Evolutionary conservation across 2,113 vertebrate genomes (phyloP).

Genomic region (Steatornis caripensis): DNA sequence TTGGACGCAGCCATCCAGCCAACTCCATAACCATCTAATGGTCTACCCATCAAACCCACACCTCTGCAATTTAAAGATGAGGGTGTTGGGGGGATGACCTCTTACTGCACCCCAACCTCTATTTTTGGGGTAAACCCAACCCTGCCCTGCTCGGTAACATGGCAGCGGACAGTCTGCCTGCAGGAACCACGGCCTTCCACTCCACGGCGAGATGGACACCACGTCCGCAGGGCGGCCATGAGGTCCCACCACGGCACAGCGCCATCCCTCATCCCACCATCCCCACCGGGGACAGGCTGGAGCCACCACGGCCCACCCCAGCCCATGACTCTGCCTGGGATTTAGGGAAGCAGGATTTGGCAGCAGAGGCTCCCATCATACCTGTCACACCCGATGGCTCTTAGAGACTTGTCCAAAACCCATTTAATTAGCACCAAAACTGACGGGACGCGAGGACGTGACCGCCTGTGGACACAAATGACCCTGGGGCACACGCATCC

Average conservation of each 20-base stretch:
- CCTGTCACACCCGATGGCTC: not conserved
- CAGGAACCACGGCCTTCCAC: not conserved
- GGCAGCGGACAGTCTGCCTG: not conserved
- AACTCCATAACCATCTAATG: not conserved
- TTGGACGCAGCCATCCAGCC: not conserved
- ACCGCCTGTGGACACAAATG: not conserved
- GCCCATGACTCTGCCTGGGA: not conserved
- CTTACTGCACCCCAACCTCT: not conserved
- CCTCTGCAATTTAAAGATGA: too few relatives aligned
- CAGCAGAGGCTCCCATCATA: not conserved
- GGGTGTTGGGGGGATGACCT: too few relatives aligned
- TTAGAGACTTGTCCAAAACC: not conserved
- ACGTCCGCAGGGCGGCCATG: not conserved
- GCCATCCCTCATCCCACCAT: not conserved
- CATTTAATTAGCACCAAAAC: not conserved
- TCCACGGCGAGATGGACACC: not conserved
- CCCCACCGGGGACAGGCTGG: not conserved
- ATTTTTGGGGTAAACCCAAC: not conserved
- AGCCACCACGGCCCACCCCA: not conserved
- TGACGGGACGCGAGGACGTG: fast-evolving
- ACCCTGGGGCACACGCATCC: fast-evolving
- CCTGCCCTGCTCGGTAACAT: not conserved
- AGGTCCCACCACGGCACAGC: too few relatives aligned
- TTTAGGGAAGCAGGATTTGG: not conserved
- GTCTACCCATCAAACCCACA: not conserved